Base-by-base conservation (phyloP, 2,888 invertebrate genomes). In the Drosophila rellima region DNA sequence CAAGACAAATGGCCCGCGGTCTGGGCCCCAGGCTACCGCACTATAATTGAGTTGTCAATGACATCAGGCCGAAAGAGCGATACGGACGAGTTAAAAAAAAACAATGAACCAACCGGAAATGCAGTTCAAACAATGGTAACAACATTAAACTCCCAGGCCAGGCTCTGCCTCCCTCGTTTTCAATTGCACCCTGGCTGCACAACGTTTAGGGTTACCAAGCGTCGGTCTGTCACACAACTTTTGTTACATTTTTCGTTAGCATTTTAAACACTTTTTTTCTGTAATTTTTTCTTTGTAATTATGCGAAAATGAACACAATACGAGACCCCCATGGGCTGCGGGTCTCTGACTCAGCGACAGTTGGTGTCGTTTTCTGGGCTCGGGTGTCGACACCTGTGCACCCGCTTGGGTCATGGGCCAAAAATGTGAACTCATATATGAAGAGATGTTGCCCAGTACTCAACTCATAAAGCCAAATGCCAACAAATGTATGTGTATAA, bases 351-450 rank as follows among this genome's bases (percentile, higher is more conserved):
- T 87, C 85, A 79, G 68, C 65, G 55, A 35, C 75, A 63, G 76
- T 65, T 68, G 78, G 67, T 74, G 62, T 65, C 67, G 42, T 48
- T 57, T 20, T 17, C 29, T 42, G 62, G 62, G 62, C 62, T 77
- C 79, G 59, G 37, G 37, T 86, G 86, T 85, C 85, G 79, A 79
- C 83, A 88, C 88, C 85, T 83, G 83, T 65, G 66, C 80, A 70
- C 82, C 73, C 74, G 64, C 55, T 70, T 77, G 81, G 85, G 88
- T 85, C 85, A 88, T 81, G 79, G 83, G 85, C 86, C 81, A 85
- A 88, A 84, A 82, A 83, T 86, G 88, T 83, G 83, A 88, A 80
- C 86, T 78, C 84, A 74, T 56, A 80, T 88, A 81, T 82, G 81
- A 85, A 85, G 71, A 40, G 40, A 33, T 51, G 59, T 74, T 66